Percentiles rank a stretch among this genome's conserved stretches.
Conservation (phyloP, 2,888 invertebrate genomes). For the Coenonympha arcania region DNA sequence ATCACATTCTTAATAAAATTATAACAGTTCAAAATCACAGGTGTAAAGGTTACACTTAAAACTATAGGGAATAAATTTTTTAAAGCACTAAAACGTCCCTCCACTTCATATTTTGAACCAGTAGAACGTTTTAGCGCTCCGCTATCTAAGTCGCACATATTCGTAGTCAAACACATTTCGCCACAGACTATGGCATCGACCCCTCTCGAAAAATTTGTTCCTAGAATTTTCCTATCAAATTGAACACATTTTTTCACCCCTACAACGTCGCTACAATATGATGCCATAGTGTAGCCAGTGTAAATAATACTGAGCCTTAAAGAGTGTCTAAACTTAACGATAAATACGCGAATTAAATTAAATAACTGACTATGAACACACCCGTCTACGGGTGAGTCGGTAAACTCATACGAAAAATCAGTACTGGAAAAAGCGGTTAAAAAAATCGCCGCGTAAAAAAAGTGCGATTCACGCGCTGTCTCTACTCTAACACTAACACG, state of each 20-base stretch:
- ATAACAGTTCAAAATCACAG: constrained; percentile 67
- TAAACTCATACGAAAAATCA: constrained; percentile 44
- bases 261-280: constrained; percentile 15
- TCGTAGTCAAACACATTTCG: constrained; percentile 5
- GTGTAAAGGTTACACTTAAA: constrained; percentile 56
- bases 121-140: constrained; percentile 31
- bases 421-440: constrained; percentile 57
- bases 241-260: constrained; percentile 32
- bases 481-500: constrained; percentile 39
- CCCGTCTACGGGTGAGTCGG: constrained; percentile 29
- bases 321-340: constrained; percentile 43
- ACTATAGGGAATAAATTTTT: constrained; percentile 46
- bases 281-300: constrained; percentile 33
- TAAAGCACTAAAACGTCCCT: constrained; percentile 21
- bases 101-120: constrained; percentile 12
- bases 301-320: constrained; percentile 48
- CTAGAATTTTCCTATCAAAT: constrained; percentile 24
- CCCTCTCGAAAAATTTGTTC: constrained; percentile 18
- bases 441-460: constrained; percentile 36
- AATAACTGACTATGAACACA: constrained; percentile 35
- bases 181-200: constrained; percentile 28
- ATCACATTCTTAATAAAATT: constrained; percentile 57
- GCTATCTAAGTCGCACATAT: constrained; percentile 16
- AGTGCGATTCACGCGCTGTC: constrained; percentile 44
- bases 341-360: constrained; percentile 41